These are phyloP conservation scores for Drosophila ercepeae DNA, from an alignment of 1,140 invertebrate species.

Conservation along the genomic window DNA sequence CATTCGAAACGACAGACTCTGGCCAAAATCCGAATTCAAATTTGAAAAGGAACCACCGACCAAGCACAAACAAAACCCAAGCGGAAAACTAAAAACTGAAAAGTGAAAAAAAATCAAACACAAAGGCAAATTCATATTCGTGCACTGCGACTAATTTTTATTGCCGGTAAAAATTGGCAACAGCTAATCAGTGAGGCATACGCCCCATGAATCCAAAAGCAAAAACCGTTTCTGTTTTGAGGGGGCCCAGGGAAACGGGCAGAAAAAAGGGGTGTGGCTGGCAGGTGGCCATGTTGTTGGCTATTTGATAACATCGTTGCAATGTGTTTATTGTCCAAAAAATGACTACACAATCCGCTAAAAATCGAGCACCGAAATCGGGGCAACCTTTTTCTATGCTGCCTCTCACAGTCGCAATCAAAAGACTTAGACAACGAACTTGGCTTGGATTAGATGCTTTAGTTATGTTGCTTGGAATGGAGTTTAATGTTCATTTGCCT, in stretches of 20 bases:
- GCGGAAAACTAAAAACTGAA: neutral
- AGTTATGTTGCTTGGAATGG: neutral
- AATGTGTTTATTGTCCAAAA: conserved; percentile 78
- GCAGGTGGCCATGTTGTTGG: conserved; percentile 68
- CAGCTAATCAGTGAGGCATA: conserved; percentile 74
- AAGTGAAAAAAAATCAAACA: conserved; percentile 20
- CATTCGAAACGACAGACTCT: conserved; percentile 28
- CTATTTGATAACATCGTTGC: conserved; percentile 75
- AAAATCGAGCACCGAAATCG: conserved; percentile 44
- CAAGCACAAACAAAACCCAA: conserved; percentile 10
- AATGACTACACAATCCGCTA: conserved; percentile 69
- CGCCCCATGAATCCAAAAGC: conserved; percentile 46
- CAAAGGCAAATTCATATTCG: conserved; percentile 62
- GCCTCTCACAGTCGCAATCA: conserved; percentile 57
- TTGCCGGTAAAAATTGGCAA: conserved; percentile 75
- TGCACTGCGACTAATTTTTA: conserved; percentile 78
- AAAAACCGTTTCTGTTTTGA: neutral
- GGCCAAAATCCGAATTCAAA: conserved; percentile 50
- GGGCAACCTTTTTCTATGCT: conserved; percentile 48
- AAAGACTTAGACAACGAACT: conserved; percentile 76
- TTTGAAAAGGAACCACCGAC: conserved; percentile 38
- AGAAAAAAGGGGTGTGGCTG: conserved; percentile 62
- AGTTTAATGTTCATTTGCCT: conserved; percentile 2
- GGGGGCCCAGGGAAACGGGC: conserved; percentile 1
- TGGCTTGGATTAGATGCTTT: conserved; percentile 13